Evolutionary conservation across 1,140 invertebrate species (phyloP).

Genomic region (Carcinoscorpius rotundicauda): DNA sequence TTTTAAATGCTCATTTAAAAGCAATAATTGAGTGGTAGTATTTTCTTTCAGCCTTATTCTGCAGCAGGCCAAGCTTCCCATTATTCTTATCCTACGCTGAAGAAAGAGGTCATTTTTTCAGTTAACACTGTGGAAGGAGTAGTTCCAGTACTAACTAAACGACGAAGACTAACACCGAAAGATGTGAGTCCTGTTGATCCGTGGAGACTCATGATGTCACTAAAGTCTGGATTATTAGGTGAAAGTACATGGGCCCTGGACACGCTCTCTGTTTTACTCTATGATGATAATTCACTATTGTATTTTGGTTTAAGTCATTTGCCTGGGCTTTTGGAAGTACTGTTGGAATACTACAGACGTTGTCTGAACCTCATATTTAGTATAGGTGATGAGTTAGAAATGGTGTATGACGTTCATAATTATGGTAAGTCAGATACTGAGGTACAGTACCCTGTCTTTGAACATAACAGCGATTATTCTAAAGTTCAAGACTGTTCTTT

Average conservation of each 20-base stretch:
- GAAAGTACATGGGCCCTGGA: constrained; percentile 95
- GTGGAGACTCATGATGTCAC: constrained; percentile 94
- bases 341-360: constrained; percentile 66
- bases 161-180: constrained; percentile 59
- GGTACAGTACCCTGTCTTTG: constrained; percentile 15
- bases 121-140: constrained; percentile 88
- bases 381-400: constrained; percentile 37
- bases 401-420: constrained; percentile 18
- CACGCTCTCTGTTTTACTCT: constrained; percentile 78
- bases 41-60: no score
- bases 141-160: constrained; percentile 67
- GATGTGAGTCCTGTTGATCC: constrained; percentile 82
- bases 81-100: constrained; percentile 29
- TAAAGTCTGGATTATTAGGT: constrained; percentile 85
- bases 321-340: constrained; percentile 77
- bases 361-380: constrained; percentile 75
- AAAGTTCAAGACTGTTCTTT: no score
- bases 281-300: constrained; percentile 77
- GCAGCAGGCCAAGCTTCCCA: no score
- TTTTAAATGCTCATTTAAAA: no score
- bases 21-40: no score
- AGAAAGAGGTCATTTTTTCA: constrained; percentile 84
- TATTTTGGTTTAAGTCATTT: constrained; percentile 86
- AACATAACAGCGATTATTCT: constrained; percentile 3
- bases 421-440: constrained; percentile 20